phyloP scores from a whole-genome alignment of 2,888 invertebrate species.

The Zaprionus bogoriensis region DNA sequence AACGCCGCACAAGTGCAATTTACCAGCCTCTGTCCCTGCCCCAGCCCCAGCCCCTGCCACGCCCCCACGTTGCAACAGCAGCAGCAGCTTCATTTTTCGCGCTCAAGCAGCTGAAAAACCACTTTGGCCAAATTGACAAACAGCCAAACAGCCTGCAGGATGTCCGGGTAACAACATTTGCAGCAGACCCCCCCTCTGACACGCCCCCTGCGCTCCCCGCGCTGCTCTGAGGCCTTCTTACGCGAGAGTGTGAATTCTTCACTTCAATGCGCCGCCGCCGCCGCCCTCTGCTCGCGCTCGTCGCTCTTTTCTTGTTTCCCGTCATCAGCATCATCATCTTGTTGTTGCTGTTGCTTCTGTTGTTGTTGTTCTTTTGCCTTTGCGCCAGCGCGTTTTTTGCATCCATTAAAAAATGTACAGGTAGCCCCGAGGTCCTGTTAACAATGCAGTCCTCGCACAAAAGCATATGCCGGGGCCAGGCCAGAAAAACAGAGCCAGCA shows the following conservation, averaged over 20 bases:
- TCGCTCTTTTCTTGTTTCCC: slow-evolving; percentile 25
- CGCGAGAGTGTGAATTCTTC: slow-evolving; percentile 81
- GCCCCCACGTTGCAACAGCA: slow-evolving; percentile 16
- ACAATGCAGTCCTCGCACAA: slow-evolving; percentile 71
- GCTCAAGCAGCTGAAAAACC: slow-evolving; percentile 82
- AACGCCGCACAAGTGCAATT: slow-evolving; percentile 71
- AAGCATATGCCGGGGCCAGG: slow-evolving; percentile 39
- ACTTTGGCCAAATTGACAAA: slow-evolving; percentile 82
- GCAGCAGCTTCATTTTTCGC: slow-evolving; percentile 69
- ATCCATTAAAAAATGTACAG: slow-evolving; percentile 77
- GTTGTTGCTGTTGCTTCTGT: slow-evolving; percentile 26
- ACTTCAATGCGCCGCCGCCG: slow-evolving; percentile 70
- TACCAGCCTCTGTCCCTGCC: slow-evolving; percentile 23
- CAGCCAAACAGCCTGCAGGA: slow-evolving; percentile 44
- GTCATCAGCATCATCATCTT: too few species aligned
- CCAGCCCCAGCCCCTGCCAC: neutral
- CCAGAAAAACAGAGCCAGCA: neutral
- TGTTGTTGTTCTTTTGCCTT: slow-evolving; percentile 18
- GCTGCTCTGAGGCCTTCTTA: too few species aligned
- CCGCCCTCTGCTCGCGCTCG: slow-evolving; percentile 25
- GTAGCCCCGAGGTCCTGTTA: slow-evolving; percentile 56
- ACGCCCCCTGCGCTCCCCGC: too few species aligned
- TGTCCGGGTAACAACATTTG: slow-evolving; percentile 68
- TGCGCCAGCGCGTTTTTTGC: too few species aligned
- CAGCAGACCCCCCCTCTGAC: too few species aligned